These are phyloP conservation scores for Philhelius pedissequus DNA, from an alignment of 2,888 invertebrate genomes.

Conservation along the genomic window DNA sequence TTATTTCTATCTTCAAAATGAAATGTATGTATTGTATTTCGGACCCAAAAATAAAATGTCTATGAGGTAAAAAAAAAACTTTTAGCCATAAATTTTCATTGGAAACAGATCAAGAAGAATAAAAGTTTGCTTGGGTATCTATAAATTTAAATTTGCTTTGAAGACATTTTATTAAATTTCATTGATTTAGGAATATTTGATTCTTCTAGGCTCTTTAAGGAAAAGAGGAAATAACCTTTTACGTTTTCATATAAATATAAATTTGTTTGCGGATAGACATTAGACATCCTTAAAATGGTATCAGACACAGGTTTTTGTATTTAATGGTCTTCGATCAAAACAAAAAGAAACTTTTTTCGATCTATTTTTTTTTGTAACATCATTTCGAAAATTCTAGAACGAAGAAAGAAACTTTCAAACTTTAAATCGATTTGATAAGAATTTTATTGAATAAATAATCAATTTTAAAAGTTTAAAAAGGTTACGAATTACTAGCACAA, in stretches of 20 bases:
- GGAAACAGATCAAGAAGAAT: not conserved
- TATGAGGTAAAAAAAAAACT: not conserved
- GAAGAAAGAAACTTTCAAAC: too few relatives aligned
- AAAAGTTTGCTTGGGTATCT: not conserved
- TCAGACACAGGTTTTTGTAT: not conserved
- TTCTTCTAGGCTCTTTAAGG: conserved; percentile 33
- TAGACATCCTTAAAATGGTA: not conserved
- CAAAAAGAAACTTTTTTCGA: not conserved
- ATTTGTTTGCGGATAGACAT: not conserved
- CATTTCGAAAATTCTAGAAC: too few relatives aligned
- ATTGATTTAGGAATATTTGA: conserved; percentile 48
- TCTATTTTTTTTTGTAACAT: not conserved
- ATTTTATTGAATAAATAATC: too few relatives aligned
- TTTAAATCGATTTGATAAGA: not conserved
- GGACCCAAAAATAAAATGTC: not conserved
- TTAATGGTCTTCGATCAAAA: not conserved
- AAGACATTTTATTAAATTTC: conserved; percentile 29
- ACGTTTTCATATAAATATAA: conserved; percentile 29
- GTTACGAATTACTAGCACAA: too few relatives aligned
- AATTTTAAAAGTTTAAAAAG: too few relatives aligned
- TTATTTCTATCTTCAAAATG: not conserved
- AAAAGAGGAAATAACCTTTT: conserved; percentile 56
- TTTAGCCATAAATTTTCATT: conserved; percentile 11
- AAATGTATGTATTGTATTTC: not conserved
- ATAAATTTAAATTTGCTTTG: not conserved